Base-by-base conservation (phyloP, 2,888 invertebrate species). In the Trissonchulus sp. region DNA sequence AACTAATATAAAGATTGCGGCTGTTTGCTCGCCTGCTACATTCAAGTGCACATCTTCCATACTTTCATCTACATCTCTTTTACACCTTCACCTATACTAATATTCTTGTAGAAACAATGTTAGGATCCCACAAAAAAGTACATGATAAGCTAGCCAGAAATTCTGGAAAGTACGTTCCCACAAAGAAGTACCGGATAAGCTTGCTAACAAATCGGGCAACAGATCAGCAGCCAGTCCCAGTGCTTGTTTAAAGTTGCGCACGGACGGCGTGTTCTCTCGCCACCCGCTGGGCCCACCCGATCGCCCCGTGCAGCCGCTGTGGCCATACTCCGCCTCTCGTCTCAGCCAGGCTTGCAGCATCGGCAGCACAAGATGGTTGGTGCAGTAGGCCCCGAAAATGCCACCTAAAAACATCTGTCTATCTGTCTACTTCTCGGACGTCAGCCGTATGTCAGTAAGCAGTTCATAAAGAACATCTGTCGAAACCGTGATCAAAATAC, bases 261-360 rank as follows among this genome's bases (percentile, higher is more conserved):
- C 91, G 72, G 91, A 89, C 38, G 68, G 74, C 1, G 76, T 73
- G 28, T 79, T 77, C 48, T 79, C 78, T 15, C 79, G 65, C 68
- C 78, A 78, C 8, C 76, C 76, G 3, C 76, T 77, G n/a, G 30
- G 76, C 36, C 28, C 28, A 63, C 31, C 73, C 36, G 8, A 30
- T 18, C 15, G 23, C 38, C 48, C n/a, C n/a, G n/a, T n/a, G n/a
- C n/a, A n/a, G n/a, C n/a, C n/a, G 31, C 35, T 30, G 36, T 28
- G 31, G 34, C 30, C 33, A 60, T 8, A 73, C 48, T 73, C 75
- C 35, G 83, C 81, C 18, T 86, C 86, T 80, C 91, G 90, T 18
- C 94, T 88, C 76, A 95, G 86, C 96, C 96, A 96, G 81, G 91
- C 91, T 86, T 97, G 96, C 28, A 96, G 91, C 88, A 93, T 92